Base-by-base conservation (phyloP, 2,113 vertebrate species). In the Prinia subflava region DNA sequence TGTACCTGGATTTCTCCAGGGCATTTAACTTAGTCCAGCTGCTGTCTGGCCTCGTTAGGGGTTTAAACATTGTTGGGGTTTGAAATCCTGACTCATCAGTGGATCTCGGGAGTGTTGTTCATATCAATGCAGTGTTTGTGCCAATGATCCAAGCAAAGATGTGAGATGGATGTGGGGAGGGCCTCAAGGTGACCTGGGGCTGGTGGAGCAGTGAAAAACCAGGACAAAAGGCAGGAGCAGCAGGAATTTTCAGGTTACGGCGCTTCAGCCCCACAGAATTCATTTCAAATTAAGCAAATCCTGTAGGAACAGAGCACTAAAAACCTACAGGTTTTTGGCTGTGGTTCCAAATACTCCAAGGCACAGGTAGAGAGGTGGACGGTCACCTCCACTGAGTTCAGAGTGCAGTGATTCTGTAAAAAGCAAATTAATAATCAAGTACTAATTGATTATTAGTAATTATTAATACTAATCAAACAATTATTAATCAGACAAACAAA, bases 391-490 rank as follows among this genome's bases (percentile, higher is more conserved):
- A 5, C 55, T 33, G 53, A 16, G 10, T 39, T 44, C 73, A 28
- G 15, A 35, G 16, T 1, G 23, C 15, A 47, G 7, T 0, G 19
- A 1, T 20, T 11, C 18, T n/a, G 9, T 10, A 7, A 20, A 46
- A 83, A 83, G 20, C 21, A 64, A 93, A 47, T 21, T 10, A 74
- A 30, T 10, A 28, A 68, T 11, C 23, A 37, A 57, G 15, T 57
- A 23, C 56, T 35, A 30, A 30, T 30, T 11, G 52, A 30, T 53
- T 31, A 31, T 53, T 18, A 28, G 27, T 52, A 28, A 52, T 28
- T 52, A 28, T 15, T 52, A 52, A 50, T 52, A 27, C 25, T 27
- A 50, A 50, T 50, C 49, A 13, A 49, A 49, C 47, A 49, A 46
- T 39, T 57, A 37, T 8, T 10, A 18, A 52, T 39, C 15, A 62